phyloP scores from a whole-genome alignment of 2,113 vertebrate species.

The Saguinus midas region DNA sequence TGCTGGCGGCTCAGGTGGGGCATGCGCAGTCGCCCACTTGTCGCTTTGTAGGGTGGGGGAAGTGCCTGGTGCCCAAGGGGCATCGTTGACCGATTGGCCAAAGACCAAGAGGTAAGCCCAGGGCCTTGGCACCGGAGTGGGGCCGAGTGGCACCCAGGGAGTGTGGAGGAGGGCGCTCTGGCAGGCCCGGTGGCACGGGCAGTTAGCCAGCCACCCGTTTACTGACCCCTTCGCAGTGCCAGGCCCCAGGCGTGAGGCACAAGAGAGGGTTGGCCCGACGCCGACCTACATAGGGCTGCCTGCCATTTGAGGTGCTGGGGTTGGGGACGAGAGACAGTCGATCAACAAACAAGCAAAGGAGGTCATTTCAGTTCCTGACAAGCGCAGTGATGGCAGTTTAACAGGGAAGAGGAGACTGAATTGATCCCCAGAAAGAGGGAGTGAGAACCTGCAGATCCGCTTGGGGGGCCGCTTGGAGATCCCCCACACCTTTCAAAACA shows the following conservation, averaged over 20 bases:
- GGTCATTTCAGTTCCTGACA: not conserved
- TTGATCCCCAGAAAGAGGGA: not conserved
- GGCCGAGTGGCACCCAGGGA: not conserved
- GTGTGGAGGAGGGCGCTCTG: not conserved
- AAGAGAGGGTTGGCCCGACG: not conserved
- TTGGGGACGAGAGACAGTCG: not conserved
- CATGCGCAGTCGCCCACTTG: conserved; percentile 52
- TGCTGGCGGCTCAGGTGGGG: not conserved
- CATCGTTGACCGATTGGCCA: not conserved
- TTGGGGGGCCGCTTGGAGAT: not conserved
- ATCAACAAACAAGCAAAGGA: not conserved
- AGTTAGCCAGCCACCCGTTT: not conserved
- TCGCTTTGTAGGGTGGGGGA: not conserved
- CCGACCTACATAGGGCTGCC: not conserved
- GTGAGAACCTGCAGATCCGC: not conserved
- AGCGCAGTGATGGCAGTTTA: not conserved
- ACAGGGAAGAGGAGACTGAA: not conserved
- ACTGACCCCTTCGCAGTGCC: not conserved
- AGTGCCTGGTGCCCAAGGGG: not conserved
- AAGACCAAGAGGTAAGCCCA: not conserved
- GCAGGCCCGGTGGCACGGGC: not conserved
- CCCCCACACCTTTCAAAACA: not conserved
- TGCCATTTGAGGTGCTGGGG: not conserved
- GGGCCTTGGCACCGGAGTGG: not conserved
- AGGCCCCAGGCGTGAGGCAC: not conserved